Conservation (phyloP, 2,797 vertebrate species). For the Cossypha heuglini region DNA sequence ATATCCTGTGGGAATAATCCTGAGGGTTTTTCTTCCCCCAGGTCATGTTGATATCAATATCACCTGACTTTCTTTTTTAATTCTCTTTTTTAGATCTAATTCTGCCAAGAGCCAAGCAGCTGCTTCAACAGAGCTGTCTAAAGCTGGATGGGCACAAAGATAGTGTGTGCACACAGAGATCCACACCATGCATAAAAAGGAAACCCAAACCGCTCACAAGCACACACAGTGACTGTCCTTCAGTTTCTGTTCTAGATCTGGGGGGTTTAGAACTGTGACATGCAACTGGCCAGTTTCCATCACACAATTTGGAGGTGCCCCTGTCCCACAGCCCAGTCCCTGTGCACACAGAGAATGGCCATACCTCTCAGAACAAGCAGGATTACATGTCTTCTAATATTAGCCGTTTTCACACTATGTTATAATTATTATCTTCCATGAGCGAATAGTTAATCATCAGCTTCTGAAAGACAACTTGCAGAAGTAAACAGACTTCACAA, state of each 20-base stretch:
- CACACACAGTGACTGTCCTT: not conserved
- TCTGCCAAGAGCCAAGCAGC: not conserved
- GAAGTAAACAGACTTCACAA: not conserved
- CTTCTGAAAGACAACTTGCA: not conserved
- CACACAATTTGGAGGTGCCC: not conserved
- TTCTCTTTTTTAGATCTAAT: not conserved
- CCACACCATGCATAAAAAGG: accelerated
- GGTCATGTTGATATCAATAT: not conserved
- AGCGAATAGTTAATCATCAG: not conserved
- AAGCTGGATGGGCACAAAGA: not conserved
- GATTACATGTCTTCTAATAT: not conserved
- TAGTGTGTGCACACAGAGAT: accelerated
- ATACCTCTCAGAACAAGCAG: not conserved
- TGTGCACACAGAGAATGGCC: not conserved
- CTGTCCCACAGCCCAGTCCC: not conserved
- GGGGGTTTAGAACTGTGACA: not conserved
- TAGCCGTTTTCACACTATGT: not conserved
- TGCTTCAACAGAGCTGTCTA: not conserved
- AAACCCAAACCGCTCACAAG: not conserved
- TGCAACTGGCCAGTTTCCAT: not conserved
- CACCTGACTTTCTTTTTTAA: not conserved
- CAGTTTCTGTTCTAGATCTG: not conserved
- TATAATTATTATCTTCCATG: not conserved
- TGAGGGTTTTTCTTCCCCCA: not conserved
- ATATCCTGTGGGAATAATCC: not conserved